A percentile compares a stretch with the other conserved stretches of the same genome.
Evolutionary conservation across 1,140 invertebrate genomes (phyloP).

Genomic region (Scylla paramamosain): DNA sequence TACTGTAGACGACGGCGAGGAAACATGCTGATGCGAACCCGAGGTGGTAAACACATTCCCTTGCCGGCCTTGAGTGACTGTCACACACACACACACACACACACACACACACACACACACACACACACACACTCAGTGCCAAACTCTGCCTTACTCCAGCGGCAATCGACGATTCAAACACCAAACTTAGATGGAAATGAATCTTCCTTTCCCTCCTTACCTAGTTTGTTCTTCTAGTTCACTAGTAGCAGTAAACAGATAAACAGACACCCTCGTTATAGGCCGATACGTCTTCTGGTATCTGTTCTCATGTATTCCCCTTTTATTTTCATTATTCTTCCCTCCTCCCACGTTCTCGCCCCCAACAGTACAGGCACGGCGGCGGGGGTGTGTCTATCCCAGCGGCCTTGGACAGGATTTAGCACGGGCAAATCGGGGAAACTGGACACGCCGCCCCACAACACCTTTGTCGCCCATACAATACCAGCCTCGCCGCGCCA

Average conservation of each 20-base stretch:
- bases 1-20: too few relatives aligned
- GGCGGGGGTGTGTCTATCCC: not conserved
- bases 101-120: too few relatives aligned
- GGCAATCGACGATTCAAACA: not conserved
- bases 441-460: not conserved
- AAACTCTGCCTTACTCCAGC: not conserved
- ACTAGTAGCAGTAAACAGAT: too few relatives aligned
- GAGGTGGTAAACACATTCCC: too few relatives aligned
- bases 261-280: too few relatives aligned
- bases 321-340: too few relatives aligned
- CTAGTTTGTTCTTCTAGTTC: not conserved
- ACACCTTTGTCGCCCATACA: not conserved
- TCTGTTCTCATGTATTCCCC: too few relatives aligned
- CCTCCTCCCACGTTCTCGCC: too few relatives aligned
- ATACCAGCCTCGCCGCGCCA: not conserved
- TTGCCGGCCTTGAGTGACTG: too few relatives aligned
- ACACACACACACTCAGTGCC: too few relatives aligned
- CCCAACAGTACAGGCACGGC: not conserved
- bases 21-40: too few relatives aligned
- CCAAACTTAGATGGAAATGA: not conserved
- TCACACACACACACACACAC: not conserved
- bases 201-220: not conserved
- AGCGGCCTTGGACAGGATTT: constrained; percentile 36
- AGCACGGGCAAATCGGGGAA: constrained; percentile 41
- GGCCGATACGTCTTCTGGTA: too few relatives aligned